Evolutionary conservation across 2,797 vertebrate genomes (phyloP).

Genomic region (Streptopelia turtur): DNA sequence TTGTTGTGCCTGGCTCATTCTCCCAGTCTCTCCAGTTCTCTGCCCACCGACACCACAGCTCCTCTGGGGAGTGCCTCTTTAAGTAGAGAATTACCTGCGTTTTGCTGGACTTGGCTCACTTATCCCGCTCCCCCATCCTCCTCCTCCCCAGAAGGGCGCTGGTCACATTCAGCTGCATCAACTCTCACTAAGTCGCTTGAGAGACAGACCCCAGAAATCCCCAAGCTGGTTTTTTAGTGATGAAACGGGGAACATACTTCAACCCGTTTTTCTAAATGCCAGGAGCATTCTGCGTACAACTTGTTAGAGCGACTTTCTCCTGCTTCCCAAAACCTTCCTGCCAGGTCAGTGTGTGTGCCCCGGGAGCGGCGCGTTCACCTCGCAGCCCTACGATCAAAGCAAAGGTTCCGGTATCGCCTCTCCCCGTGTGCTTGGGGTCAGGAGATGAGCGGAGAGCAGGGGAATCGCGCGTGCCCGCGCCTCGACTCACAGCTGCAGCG

Average conservation of each 20-base stretch:
- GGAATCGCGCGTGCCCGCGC: rapidly evolving
- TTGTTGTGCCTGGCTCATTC: background rate
- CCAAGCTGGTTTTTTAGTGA: background rate
- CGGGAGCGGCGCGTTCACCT: background rate
- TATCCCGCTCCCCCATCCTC: background rate
- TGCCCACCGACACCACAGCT: background rate
- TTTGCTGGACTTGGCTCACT: background rate
- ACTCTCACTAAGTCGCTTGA: background rate
- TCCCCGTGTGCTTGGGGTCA: background rate
- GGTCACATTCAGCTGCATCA: background rate
- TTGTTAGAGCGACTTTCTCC: background rate
- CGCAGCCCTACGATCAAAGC: background rate
- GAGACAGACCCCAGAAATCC: background rate
- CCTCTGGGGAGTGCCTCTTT: background rate
- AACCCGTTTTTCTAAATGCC: background rate
- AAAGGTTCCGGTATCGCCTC: background rate
- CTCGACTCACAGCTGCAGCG: background rate
- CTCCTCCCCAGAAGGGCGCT: background rate
- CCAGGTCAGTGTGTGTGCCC: background rate
- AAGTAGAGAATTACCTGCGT: background rate
- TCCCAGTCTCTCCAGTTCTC: background rate
- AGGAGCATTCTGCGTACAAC: background rate
- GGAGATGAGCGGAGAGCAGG: background rate
- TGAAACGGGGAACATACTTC: background rate
- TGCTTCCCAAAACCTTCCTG: background rate